These are phyloP conservation scores for Procavia capensis DNA, from an alignment of 2,113 vertebrate species.

Conservation along the genomic window DNA sequence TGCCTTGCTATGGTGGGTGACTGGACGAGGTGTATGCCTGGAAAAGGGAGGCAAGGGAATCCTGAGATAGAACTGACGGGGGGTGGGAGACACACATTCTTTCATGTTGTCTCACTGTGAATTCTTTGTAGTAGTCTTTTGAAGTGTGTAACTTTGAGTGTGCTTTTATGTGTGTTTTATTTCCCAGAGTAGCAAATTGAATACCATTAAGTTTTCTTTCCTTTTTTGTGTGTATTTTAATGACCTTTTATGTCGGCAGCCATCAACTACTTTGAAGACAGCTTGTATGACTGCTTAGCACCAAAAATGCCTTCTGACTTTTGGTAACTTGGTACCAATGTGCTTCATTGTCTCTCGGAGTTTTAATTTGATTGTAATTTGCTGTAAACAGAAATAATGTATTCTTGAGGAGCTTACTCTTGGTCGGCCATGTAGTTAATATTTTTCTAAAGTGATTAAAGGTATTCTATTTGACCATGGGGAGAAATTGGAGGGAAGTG, in stretches of 20 bases:
- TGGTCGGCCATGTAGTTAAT: constrained; percentile 55
- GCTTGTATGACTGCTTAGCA: constrained; percentile 5
- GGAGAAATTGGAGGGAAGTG: neutral
- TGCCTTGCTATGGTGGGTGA: neutral
- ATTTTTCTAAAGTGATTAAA: constrained; percentile 51
- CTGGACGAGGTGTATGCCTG: neutral
- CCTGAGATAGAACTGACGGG: neutral
- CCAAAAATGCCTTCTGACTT: constrained; percentile 45
- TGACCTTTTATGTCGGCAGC: constrained; percentile 52
- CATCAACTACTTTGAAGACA: constrained; percentile 31
- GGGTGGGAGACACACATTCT: neutral
- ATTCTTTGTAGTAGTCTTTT: neutral
- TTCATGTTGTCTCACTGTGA: constrained; percentile 8
- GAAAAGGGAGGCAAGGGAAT: neutral
- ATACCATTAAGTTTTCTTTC: neutral
- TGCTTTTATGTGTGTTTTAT: constrained; percentile 53
- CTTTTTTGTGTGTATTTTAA: constrained; percentile 22
- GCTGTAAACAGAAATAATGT: constrained; percentile 23
- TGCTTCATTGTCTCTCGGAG: constrained; percentile 3
- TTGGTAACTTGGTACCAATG: neutral
- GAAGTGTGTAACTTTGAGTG: neutral
- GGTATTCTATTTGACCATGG: constrained; percentile 9
- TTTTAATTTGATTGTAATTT: constrained; percentile 42
- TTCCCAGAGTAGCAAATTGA: constrained; percentile 46
- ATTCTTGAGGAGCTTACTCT: constrained; percentile 63